Evolutionary conservation across 2,797 vertebrate genomes (phyloP), one percentile per base, ranked within the genome.

Genomic region (Lagocephalus sceleratus): DNA sequence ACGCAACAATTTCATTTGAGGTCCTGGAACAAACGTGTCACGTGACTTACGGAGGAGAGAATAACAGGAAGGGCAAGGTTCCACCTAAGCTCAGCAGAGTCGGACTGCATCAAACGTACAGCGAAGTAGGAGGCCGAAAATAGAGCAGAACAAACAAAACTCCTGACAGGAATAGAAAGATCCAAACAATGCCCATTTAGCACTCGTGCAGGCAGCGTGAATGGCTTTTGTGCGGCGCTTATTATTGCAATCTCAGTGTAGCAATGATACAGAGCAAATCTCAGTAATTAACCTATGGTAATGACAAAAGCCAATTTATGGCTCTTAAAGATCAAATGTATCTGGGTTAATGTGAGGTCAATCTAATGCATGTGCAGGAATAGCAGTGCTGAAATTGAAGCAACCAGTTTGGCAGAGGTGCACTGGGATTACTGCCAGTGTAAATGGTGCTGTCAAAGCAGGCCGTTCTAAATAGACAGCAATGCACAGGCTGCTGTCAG

Each of bases 281-380:
- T 86, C 83, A 81, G 85, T 90, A 88, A 90, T 90, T 90, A 90
- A 89, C 88, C 87, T 88, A 90, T 89, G 88, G 87, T 90, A 90
- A 90, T 90, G 87, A 88, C 86, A 88, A 88, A 88, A 88, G 87
- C 86, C 86, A 88, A 88, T 90, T 90, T 88, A 88, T 88, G 87
- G 84, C 82, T 87, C 83, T 88, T 88, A 90, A 88, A 90, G 88
- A 90, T 90, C 88, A 88, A 88, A 88, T 86, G 81, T 88, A 87
- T 87, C 81, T 85, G 85, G 87, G 86, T 90, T 89, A 89, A 89
- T 88, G 79, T 87, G 85, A 87, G 88, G 88, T 87, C 86, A 88
- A 82, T 84, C 79, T 78, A 86, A 90, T 81, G 83, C 87, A 87
- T 87, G 87, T 73, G 73, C 39, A 60, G 78, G 84, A 87, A 90